Conservation (phyloP, 2,797 vertebrate genomes). For the Anabacerthia variegaticeps region DNA sequence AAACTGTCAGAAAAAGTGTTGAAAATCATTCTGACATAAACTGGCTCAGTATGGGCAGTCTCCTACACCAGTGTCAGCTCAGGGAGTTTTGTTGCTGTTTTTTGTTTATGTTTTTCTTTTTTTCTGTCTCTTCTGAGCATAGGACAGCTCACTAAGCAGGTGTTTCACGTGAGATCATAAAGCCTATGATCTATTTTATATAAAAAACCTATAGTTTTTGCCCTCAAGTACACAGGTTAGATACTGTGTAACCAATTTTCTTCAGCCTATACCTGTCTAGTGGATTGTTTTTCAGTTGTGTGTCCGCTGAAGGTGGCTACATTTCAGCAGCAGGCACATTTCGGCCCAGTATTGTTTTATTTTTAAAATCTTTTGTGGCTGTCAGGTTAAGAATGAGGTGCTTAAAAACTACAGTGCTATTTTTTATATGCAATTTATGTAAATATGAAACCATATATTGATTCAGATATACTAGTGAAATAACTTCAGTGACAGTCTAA, state of each 20-base stretch:
- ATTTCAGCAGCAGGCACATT: conserved; percentile 15
- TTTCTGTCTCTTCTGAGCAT: not conserved
- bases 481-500: not conserved
- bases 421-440: not conserved
- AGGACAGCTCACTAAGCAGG: not conserved
- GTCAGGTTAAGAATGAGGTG: not conserved
- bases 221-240: not conserved
- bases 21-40: conserved; percentile 7
- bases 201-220: not conserved
- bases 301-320: not conserved
- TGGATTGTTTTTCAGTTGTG: not conserved
- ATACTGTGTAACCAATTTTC: not conserved
- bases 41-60: not conserved
- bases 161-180: not conserved
- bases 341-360: not conserved
- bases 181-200: not conserved
- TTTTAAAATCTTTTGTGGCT: not conserved
- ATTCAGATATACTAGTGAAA: not conserved
- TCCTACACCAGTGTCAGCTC: not conserved
- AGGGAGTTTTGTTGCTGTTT: not conserved
- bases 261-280: not conserved
- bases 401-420: not conserved
- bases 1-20: not conserved
- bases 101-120: not conserved
- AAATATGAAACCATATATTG: not conserved